Base-by-base conservation (phyloP, 2,797 vertebrate genomes). In the Sebastes vulpes region DNA sequence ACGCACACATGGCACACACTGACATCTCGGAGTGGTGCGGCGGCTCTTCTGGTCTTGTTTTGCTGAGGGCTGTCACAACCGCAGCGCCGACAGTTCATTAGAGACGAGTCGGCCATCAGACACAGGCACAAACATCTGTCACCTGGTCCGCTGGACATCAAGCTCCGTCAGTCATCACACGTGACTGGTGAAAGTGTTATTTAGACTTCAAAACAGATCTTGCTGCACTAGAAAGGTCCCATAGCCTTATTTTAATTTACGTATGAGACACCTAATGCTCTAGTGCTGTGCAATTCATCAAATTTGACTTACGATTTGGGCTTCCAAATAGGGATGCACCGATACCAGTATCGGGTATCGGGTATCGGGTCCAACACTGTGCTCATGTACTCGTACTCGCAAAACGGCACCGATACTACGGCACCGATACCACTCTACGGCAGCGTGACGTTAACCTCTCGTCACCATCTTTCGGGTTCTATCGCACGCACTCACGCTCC, bases 91-190 rank as follows among this genome's bases (percentile, higher is more conserved):
- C 70, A 77, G 61, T 20, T 84, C 75, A 82, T 83, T 60, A 80
- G 61, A 9, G 59, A 74, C 23, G 53, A 59, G 50, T 35, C 29
- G 0, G 10, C 16, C 74, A 75, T 76, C 61, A 65, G 31, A 75
- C 28, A 29, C 67, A 38, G n/a, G 31, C 29, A 53, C 9, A 20
- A 52, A 81, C 82, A 86, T 81, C 73, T 82, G 78, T 76, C 86
- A 80, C 70, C 65, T 60, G 69, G 38, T 57, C 57, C 16, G 2
- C 66, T 46, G 48, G 74, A 72, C 63, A 28, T 59, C 26, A 50
- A 61, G 46, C 63, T 65, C 25, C 61, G 54, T 66, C 76, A 23
- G 38, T 54, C 25, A 72, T 65, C 48, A 56, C 29, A 65, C 18
- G 25, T n/a, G n/a, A 54, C 64, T 79, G 52, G 1, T 46, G 35